Evolutionary conservation across 2,113 vertebrate genomes (phyloP).

Genomic region (Chloebia gouldiae): DNA sequence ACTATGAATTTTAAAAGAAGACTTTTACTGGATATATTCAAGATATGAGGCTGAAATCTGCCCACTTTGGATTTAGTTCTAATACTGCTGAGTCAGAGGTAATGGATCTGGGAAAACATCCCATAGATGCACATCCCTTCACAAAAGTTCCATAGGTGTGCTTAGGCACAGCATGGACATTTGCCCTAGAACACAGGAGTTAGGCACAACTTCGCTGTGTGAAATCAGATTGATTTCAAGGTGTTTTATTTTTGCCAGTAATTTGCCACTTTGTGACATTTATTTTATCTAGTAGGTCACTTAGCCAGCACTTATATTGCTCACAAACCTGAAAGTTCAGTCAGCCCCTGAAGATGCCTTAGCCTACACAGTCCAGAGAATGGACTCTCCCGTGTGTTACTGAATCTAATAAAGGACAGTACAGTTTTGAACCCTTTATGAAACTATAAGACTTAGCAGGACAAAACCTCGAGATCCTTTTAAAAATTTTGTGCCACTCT

Average conservation of each 20-base stretch:
- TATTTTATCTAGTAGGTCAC: not conserved
- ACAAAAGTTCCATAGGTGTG: not conserved
- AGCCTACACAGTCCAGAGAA: not conserved
- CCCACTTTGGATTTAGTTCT: not conserved
- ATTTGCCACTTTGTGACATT: not conserved
- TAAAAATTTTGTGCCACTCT: not conserved
- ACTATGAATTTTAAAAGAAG: not conserved
- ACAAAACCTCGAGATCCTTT: not conserved
- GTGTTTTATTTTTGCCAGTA: not conserved
- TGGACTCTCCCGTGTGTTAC: not conserved
- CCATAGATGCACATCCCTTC: fast-evolving
- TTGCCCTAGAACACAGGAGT: not conserved
- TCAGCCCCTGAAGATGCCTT: not conserved
- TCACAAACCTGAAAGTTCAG: not conserved
- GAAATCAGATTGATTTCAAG: not conserved
- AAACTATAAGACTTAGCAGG: not conserved
- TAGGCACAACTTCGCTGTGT: not conserved
- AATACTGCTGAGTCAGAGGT: not conserved
- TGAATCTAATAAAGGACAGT: not conserved
- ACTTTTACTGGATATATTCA: not conserved
- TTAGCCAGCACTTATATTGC: not conserved
- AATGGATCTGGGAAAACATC: not conserved
- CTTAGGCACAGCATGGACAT: not conserved
- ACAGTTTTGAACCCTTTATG: not conserved
- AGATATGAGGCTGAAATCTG: not conserved